phyloP scores from a whole-genome alignment of 2,113 vertebrate genomes.

The Hemicordylus capensis region DNA sequence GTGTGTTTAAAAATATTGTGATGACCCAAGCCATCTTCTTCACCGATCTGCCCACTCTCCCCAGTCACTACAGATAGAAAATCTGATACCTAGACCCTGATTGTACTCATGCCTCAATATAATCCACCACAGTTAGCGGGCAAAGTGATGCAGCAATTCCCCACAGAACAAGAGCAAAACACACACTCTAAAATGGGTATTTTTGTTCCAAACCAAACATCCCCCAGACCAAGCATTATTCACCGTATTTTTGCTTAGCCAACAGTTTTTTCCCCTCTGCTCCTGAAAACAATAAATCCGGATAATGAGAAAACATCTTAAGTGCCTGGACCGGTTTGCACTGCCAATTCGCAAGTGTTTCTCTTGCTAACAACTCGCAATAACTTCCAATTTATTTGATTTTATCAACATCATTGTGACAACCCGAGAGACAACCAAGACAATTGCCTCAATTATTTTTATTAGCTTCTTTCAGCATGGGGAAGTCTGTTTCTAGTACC shows the following conservation, averaged over 20 bases:
- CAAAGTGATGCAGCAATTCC: background rate
- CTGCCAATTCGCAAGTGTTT: constrained; percentile 58
- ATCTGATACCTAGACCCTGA: too few relatives aligned
- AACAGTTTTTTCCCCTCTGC: constrained; percentile 33
- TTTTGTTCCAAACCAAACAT: constrained; percentile 31
- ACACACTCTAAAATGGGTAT: constrained; percentile 31
- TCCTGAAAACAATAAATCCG: constrained; percentile 64
- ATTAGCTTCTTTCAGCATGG: constrained; percentile 55
- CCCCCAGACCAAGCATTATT: constrained; percentile 33
- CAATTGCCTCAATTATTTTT: constrained; percentile 71
- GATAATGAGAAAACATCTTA: constrained; percentile 68
- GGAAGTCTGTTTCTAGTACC: constrained; percentile 49
- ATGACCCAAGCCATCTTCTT: background rate
- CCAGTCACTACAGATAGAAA: background rate
- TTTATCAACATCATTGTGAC: constrained; percentile 71
- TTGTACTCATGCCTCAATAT: background rate
- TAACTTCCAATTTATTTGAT: constrained; percentile 68
- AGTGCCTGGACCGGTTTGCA: constrained; percentile 46
- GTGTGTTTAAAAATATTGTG: background rate
- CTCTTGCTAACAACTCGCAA: constrained; percentile 68
- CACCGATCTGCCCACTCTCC: background rate
- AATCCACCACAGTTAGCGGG: background rate
- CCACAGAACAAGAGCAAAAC: constrained; percentile 44
- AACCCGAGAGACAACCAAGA: constrained; percentile 67
- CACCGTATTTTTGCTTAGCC: constrained; percentile 67